Evolutionary conservation across 2,113 vertebrate genomes (phyloP).

Genomic region (Callocephalon fimbriatum): DNA sequence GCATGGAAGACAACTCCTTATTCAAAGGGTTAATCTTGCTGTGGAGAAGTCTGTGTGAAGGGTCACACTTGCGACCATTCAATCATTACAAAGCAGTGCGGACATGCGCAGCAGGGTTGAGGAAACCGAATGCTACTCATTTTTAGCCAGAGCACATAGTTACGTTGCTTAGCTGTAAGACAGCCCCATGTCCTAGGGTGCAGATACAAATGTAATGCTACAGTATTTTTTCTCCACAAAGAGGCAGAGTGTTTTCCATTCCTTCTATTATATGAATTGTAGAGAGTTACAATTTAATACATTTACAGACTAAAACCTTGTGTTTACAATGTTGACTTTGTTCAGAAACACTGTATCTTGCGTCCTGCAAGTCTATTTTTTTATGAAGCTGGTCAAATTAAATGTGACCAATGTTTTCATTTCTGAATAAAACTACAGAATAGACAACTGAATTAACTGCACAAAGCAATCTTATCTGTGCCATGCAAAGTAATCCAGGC

Average conservation of each 20-base stretch:
- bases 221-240: not conserved
- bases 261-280: not conserved
- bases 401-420: not conserved
- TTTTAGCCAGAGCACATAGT: not conserved
- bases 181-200: rapidly evolving
- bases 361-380: not conserved
- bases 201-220: not conserved
- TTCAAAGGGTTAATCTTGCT: not conserved
- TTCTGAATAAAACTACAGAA: not conserved
- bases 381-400: not conserved
- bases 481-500: not conserved
- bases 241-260: not conserved
- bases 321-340: not conserved
- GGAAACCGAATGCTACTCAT: not conserved
- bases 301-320: not conserved
- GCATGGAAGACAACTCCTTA: rapidly evolving
- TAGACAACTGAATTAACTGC: not conserved
- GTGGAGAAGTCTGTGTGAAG: not conserved
- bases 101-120: rapidly evolving
- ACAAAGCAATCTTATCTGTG: rapidly evolving
- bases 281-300: not conserved
- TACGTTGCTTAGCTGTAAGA: not conserved
- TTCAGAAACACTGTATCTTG: not conserved
- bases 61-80: not conserved
- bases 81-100: not conserved